Conservation (phyloP, 2,113 vertebrate genomes). For the Rhipidura dahli region DNA sequence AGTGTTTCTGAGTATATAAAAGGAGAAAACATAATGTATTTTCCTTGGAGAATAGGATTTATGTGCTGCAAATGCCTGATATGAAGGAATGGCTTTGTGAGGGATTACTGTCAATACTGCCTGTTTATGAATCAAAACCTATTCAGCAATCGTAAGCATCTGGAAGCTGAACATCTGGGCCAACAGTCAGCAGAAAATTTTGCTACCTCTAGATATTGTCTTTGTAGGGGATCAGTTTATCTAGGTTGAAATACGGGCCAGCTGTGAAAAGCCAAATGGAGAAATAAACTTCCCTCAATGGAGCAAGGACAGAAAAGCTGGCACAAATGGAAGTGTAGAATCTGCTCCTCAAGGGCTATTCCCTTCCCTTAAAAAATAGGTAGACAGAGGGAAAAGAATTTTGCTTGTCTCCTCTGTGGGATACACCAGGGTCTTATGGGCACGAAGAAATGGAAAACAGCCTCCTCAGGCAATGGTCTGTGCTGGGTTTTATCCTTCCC, state of each 20-base stretch:
- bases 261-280: slow-evolving; percentile 11
- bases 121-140: slow-evolving; percentile 39
- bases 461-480: not conserved
- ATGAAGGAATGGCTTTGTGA: slow-evolving; percentile 21
- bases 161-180: slow-evolving; percentile 42
- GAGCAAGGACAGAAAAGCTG: not conserved
- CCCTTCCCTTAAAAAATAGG: not conserved
- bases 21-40: not conserved
- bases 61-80: slow-evolving; percentile 41
- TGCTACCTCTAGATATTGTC: slow-evolving; percentile 18
- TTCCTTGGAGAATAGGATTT: slow-evolving; percentile 29
- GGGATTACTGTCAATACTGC: slow-evolving; percentile 37
- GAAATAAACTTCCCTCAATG: not conserved
- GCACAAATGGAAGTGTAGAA: not conserved
- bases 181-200: slow-evolving; percentile 48
- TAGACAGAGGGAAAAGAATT: not conserved
- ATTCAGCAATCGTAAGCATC: slow-evolving; percentile 8
- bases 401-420: not conserved
- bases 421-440: not conserved
- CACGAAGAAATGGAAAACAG: not conserved
- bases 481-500: not conserved
- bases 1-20: slow-evolving; percentile 3
- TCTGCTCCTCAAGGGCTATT: not conserved
- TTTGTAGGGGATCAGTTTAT: slow-evolving; percentile 11
- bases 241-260: not conserved